Evolutionary conservation across 2,888 invertebrate species (phyloP).

Genomic region (Lepidonotus clava): DNA sequence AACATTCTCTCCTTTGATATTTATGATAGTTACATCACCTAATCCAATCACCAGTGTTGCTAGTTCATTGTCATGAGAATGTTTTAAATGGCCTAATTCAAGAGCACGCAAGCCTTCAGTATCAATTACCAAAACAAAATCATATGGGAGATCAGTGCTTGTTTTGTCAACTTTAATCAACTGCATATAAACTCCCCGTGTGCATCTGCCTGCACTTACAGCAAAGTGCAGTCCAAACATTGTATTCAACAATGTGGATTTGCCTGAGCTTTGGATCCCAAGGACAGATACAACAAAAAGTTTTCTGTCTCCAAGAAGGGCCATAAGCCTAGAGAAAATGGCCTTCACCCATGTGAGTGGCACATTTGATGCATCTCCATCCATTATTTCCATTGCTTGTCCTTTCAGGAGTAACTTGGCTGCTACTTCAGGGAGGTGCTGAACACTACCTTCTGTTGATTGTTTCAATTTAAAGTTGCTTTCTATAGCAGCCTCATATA

Average conservation of each 20-base stretch:
- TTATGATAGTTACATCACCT: conserved; percentile 55
- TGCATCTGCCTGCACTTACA: conserved; percentile 58
- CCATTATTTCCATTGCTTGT: conserved; percentile 56
- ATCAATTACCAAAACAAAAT: conserved; percentile 52
- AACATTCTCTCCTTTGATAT: conserved; percentile 45
- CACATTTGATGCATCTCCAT: conserved; percentile 54
- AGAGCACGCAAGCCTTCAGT: conserved; percentile 47
- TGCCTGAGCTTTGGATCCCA: conserved; percentile 58
- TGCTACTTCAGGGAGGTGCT: conserved; percentile 7
- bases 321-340: not conserved
- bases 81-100: not conserved
- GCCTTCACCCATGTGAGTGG: conserved; percentile 53
- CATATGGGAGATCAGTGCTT: not conserved
- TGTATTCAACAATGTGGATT: conserved; percentile 58
- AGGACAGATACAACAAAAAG: conserved; percentile 57
- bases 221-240: conserved; percentile 58
- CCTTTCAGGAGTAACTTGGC: conserved; percentile 51
- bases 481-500: conserved; percentile 50
- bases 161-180: conserved; percentile 30
- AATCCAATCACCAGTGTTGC: conserved; percentile 57
- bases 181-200: conserved; percentile 55
- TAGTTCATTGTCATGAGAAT: conserved; percentile 57
- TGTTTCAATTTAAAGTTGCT: not conserved
- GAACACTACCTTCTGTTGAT: not conserved
- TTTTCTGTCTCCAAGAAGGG: conserved; percentile 52